Evolutionary conservation across 2,797 vertebrate species (phyloP), one percentile per base, ranked within the genome.

Genomic region (Chrysocyon brachyurus): DNA sequence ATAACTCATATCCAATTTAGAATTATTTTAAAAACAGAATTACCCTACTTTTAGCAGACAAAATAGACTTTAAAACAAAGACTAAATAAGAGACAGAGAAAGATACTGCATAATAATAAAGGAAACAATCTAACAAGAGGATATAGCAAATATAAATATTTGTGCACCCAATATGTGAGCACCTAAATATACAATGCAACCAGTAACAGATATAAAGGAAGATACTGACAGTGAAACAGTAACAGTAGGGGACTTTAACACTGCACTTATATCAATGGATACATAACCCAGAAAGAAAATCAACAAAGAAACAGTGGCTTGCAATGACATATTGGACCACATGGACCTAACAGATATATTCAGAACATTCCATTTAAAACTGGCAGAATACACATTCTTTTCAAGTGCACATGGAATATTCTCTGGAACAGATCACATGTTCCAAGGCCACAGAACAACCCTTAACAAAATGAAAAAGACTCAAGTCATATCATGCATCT

Each of bases 1-100:
- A 26, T 63, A 36, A 86, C 68, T 83, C 26, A 94, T 3, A 89
- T 36, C 1, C 40, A 49, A 61, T 84, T 66, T 88, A 52, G 16
- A 96, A 46, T 85, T 77, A 36, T 82, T 89, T 56, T 31, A 75
- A 89, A 83, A 91, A 91, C 14, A 91, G 31, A 94, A 83, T 57
- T 40, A 21, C 52, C 36, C 49, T 46, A 73, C 72, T 72, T 46
- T 26, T 26, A 46, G 14, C 72, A 46, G 24, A 73, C 72, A 73
- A 73, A 73, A 46, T 46, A 46, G 22, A 73, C 40, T 73, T 73
- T 46, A 28, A 73, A 73, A 73, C 24, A 73, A 73, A 73, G 40
- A 46, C 14, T 46, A 14, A 46, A 73, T 6, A 46, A 73, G 70
- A 73, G 12, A 73, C 24, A 46, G 26, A 73, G 36, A 26, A 12